Base-by-base conservation (phyloP, 2,888 invertebrate genomes). In the Lasioglossum villosulum region DNA sequence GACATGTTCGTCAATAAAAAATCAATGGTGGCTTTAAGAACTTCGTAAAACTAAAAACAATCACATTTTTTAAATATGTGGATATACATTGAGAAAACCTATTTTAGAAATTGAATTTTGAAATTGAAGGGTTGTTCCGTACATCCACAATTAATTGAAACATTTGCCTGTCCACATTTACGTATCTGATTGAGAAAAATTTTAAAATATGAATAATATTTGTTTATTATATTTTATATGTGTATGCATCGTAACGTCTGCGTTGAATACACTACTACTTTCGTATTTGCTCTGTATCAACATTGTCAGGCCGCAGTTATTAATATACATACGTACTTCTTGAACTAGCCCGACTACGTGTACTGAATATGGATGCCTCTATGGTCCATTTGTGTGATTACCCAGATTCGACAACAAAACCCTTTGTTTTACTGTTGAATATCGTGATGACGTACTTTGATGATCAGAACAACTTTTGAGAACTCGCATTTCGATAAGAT, bases 361-460 rank as follows among this genome's bases (percentile, higher is more conserved):
- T 71, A 80, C 83, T 79, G 86, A 85, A 84, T 83, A 84, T 87
- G 86, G 80, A 80, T 76, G 83, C 71, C 77, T 66, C 86, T 52
- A 86, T 81, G 88, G 90, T 90, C 90, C 90, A 88, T 91, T 91
- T 89, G 87, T 88, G 80, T 81, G 93, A 91, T 93, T 92, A 91
- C 93, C 93, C 84, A 91, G 91, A 93, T 92, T 80, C 82, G 83
- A 86, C 91, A 89, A 92, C 91, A 93, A 92, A 90, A 90, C 86
- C 88, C 80, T 87, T 93, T 93, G 92, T 93, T 89, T 84, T 87
- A 39, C 52, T 75, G 84, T 66, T 84, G 83, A 79, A 78, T 89
- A 89, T 89, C 86, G 78, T 74, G 74, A 81, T 76, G 89, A 70
- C 77, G 87, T 78, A 87, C 83, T 83, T 84, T 88, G 86, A 88